Evolutionary conservation across 2,113 vertebrate species (phyloP).

Genomic region (Ginglymostoma cirratum): DNA sequence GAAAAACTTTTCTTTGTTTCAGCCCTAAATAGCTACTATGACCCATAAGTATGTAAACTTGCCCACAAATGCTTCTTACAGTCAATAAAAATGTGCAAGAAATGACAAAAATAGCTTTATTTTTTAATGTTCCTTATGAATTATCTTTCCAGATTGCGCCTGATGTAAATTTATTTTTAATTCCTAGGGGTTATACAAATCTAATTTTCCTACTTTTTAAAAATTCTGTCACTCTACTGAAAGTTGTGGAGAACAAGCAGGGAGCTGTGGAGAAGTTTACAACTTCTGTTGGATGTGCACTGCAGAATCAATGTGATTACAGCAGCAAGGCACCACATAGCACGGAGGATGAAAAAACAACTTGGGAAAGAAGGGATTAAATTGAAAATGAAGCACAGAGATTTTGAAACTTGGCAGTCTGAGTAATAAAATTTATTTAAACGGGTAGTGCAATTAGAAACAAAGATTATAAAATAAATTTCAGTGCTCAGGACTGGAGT

Average conservation of each 20-base stretch:
- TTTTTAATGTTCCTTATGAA: not conserved
- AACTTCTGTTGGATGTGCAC: not conserved
- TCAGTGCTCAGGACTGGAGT: not conserved
- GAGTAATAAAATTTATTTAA: constrained; percentile 14
- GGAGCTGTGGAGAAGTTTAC: not conserved
- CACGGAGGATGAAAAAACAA: too few relatives aligned
- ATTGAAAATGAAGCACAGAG: not conserved
- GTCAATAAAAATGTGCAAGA: not conserved
- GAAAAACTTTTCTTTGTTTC: too few relatives aligned
- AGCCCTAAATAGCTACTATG: too few relatives aligned
- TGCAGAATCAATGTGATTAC: not conserved
- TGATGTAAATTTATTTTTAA: not conserved
- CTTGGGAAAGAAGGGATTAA: not conserved
- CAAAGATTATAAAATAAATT: not conserved
- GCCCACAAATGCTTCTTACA: not conserved
- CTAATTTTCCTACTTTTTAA: not conserved
- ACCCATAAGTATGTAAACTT: not conserved
- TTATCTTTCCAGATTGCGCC: not conserved
- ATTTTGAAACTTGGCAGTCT: not conserved
- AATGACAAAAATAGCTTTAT: not conserved
- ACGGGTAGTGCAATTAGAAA: not conserved
- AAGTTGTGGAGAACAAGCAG: not conserved
- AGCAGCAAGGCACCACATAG: not conserved
- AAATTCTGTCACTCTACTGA: not conserved
- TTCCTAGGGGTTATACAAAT: not conserved